Conservation (phyloP, 2,888 invertebrate species). For the Nephrotoma flavescens region DNA sequence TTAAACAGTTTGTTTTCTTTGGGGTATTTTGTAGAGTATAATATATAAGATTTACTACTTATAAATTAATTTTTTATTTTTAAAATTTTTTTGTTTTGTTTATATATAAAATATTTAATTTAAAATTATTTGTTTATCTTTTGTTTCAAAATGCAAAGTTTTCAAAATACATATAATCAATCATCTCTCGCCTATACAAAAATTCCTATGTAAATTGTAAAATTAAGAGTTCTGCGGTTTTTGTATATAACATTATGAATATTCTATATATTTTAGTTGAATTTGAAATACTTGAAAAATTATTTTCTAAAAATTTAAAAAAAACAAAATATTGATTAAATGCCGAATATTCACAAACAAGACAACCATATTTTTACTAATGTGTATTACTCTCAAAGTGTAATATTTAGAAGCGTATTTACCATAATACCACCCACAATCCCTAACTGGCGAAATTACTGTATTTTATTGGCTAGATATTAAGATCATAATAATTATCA, state of each 20-base stretch:
- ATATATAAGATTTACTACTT: background rate
- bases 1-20: background rate
- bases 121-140: background rate
- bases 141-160: background rate
- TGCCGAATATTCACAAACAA: background rate
- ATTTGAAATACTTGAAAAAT: background rate
- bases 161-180: background rate
- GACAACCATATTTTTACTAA: background rate
- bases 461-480: background rate
- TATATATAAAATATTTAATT: background rate
- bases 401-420: background rate
- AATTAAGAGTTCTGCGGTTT: background rate
- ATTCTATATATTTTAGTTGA: background rate
- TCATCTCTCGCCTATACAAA: background rate
- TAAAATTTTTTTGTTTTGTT: background rate
- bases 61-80: background rate
- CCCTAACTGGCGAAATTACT: background rate
- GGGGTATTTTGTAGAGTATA: background rate
- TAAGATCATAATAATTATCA: background rate
- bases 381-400: background rate
- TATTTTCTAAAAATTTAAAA: background rate
- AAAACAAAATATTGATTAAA: background rate
- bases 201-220: background rate
- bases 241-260: background rate
- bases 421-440: background rate